phyloP scores from a whole-genome alignment of 2,113 vertebrate genomes.

The Pyxicephalus adspersus region DNA sequence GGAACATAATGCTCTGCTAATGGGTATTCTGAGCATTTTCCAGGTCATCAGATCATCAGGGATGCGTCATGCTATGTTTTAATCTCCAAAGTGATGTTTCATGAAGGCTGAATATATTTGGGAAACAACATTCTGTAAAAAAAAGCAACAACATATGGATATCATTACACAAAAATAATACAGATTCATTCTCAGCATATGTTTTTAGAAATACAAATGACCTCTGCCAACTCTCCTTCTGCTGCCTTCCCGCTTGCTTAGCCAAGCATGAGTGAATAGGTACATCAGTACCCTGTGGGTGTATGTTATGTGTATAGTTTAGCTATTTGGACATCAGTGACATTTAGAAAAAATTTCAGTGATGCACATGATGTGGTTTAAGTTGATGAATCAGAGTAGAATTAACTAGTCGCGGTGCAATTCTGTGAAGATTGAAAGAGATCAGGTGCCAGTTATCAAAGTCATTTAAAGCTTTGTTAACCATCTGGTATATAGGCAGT shows the following conservation, averaged over 20 bases:
- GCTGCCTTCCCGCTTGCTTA: conserved; percentile 23
- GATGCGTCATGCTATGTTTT: not conserved
- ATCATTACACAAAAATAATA: not conserved
- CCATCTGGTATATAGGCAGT: not conserved
- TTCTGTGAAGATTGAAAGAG: not conserved
- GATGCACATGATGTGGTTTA: conserved; percentile 1
- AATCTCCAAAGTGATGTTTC: conserved; percentile 15
- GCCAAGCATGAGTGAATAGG: conserved; percentile 36
- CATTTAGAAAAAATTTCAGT: conserved; percentile 40
- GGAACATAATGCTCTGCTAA: conserved; percentile 2
- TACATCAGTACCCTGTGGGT: conserved; percentile 19
- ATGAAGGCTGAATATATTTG: not conserved
- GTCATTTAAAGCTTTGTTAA: not conserved
- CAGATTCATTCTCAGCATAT: not conserved
- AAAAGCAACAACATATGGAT: not conserved
- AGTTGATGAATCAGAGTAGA: not conserved
- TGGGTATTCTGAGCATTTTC: conserved; percentile 31
- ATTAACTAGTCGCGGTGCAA: not conserved
- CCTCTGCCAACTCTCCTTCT: conserved; percentile 1
- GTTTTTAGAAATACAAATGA: not conserved
- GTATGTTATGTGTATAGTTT: conserved; percentile 8
- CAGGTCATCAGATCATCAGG: conserved; percentile 16
- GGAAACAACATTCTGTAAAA: not conserved
- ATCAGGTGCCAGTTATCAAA: not conserved
- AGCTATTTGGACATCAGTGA: conserved; percentile 29